Evolutionary conservation across 2,113 vertebrate species (phyloP).

Genomic region (Gyps fulvus): DNA sequence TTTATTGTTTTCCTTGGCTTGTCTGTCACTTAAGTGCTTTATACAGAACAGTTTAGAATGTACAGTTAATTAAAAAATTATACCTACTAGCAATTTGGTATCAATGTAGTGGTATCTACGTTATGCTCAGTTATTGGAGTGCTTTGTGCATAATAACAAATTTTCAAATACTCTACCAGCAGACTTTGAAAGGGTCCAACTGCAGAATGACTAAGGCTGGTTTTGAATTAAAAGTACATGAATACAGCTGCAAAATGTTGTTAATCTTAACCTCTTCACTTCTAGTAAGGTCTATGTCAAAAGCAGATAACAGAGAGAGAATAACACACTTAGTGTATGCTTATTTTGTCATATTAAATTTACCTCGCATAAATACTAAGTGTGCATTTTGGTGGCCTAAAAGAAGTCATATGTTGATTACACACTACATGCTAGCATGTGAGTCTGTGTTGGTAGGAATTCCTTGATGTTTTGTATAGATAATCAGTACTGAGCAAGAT

Average conservation of each 20-base stretch:
- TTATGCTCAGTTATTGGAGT: background rate
- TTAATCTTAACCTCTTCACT: background rate
- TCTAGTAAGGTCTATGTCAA: background rate
- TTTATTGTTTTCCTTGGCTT: background rate
- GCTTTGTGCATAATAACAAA: background rate
- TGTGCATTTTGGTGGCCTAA: background rate
- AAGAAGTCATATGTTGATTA: background rate
- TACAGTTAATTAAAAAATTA: background rate
- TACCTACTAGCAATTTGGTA: background rate
- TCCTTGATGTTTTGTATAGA: background rate
- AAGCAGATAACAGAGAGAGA: background rate
- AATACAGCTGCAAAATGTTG: background rate
- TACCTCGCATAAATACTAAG: background rate
- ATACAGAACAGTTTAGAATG: background rate
- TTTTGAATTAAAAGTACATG: background rate
- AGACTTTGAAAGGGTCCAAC: background rate
- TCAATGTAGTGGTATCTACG: background rate
- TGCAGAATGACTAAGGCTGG: background rate
- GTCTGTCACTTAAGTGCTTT: background rate
- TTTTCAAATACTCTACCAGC: background rate
- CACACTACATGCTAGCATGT: background rate
- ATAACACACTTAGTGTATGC: background rate
- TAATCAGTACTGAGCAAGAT: background rate
- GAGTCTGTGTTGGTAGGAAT: background rate
- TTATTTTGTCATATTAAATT: background rate